phyloP scores from a whole-genome alignment of 2,888 invertebrate species.

The Resseliella maxima region DNA sequence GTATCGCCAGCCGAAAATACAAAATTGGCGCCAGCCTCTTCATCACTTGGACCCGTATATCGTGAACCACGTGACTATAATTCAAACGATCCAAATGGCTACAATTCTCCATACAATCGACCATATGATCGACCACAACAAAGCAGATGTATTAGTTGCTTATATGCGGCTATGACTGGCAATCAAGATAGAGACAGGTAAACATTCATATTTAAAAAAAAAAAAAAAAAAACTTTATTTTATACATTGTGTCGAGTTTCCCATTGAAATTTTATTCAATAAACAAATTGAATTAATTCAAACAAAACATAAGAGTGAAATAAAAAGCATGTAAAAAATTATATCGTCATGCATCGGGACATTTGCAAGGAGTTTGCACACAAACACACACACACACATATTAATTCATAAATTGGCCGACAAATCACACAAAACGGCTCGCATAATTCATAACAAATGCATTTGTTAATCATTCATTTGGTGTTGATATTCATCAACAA shows the following conservation, averaged over 20 bases:
- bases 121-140: constrained; percentile 49
- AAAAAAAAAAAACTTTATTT: neutral
- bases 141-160: constrained; percentile 56
- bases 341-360: neutral
- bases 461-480: neutral
- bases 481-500: neutral
- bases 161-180: constrained; percentile 55
- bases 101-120: too few relatives aligned
- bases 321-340: neutral
- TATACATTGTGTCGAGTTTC: neutral
- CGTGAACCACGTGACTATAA: constrained; percentile 32
- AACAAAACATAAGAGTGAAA: neutral
- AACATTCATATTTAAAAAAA: neutral
- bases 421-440: neutral
- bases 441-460: neutral
- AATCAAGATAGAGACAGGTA: constrained; percentile 47
- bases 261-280: neutral
- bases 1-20: neutral
- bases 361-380: neutral
- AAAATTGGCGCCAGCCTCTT: constrained; percentile 3
- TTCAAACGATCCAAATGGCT: neutral
- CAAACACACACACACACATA: too few relatives aligned
- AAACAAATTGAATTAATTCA: too few relatives aligned
- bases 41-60: neutral
- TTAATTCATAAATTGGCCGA: neutral